A percentile compares a stretch with the other conserved stretches of the same genome.
phyloP scores from a whole-genome alignment of 2,113 vertebrate genomes.

The Trachemys scripta region DNA sequence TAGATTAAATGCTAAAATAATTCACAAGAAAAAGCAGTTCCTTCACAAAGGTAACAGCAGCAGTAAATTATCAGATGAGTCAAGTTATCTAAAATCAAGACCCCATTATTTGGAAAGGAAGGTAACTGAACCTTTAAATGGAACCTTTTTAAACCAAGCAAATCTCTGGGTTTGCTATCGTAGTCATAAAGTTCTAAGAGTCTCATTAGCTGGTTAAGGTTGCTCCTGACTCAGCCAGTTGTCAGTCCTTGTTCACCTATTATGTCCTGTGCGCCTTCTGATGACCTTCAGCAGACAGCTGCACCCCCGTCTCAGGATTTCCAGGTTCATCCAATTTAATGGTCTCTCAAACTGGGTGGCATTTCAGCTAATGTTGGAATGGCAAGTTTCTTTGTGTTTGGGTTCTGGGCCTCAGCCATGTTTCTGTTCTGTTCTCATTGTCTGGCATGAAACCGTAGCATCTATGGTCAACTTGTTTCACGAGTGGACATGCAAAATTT shows the following conservation, averaged over 20 bases:
- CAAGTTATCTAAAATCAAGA: background rate
- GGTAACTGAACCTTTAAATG: background rate
- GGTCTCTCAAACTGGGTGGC: background rate
- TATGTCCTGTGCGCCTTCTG: accelerated
- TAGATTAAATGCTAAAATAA: background rate
- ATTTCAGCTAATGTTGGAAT: slow-evolving; percentile 13
- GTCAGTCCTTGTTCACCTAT: background rate
- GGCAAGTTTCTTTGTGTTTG: slow-evolving; percentile 44
- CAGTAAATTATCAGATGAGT: background rate
- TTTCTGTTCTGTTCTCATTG: slow-evolving; percentile 32
- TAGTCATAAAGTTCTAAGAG: background rate
- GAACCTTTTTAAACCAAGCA: background rate
- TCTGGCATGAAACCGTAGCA: slow-evolving; percentile 27
- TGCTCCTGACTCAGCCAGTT: background rate
- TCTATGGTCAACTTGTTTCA: slow-evolving; percentile 17
- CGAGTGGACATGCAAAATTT: background rate
- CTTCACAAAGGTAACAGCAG: background rate
- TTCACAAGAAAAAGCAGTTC: accelerated
- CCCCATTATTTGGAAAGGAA: background rate
- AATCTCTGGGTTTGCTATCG: background rate
- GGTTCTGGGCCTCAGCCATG: slow-evolving; percentile 49
- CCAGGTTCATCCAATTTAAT: slow-evolving; percentile 35
- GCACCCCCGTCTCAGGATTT: background rate
- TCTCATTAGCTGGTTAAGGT: background rate
- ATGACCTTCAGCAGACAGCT: slow-evolving; percentile 17